These are phyloP conservation scores for Venustoraphidia nigricollis DNA, from an alignment of 2,888 invertebrate genomes.

Conservation along the genomic window DNA sequence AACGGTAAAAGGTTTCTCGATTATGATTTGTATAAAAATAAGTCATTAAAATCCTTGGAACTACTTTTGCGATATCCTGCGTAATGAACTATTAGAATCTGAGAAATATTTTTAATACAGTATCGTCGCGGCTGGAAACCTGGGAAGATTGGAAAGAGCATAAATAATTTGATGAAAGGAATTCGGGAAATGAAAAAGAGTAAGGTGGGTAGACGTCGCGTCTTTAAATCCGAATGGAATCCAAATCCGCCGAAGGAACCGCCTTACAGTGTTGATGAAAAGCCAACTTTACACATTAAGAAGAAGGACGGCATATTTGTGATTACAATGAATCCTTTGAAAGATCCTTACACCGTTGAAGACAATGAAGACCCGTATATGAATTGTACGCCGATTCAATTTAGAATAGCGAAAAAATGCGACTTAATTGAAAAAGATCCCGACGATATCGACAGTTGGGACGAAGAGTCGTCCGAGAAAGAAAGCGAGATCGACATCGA, in stretches of 20 bases:
- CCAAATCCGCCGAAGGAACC: slow-evolving; percentile 22
- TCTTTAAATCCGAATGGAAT: slow-evolving; percentile 18
- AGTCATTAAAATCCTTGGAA: not conserved
- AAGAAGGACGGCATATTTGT: slow-evolving; percentile 48
- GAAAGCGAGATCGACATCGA: slow-evolving; percentile 55
- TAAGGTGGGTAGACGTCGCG: slow-evolving; percentile 23
- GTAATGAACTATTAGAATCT: not conserved
- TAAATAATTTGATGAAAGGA: slow-evolving; percentile 23
- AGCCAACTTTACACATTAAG: slow-evolving; percentile 45
- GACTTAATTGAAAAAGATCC: slow-evolving; percentile 35
- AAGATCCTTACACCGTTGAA: slow-evolving; percentile 38
- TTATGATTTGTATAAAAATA: not conserved
- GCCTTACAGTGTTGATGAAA: slow-evolving; percentile 28
- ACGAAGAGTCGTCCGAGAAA: slow-evolving; percentile 29
- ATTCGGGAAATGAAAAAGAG: slow-evolving; percentile 26
- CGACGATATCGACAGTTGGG: slow-evolving; percentile 29
- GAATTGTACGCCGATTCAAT: slow-evolving; percentile 50
- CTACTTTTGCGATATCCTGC: too few relatives aligned
- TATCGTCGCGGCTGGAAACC: slow-evolving; percentile 39
- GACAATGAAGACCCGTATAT: slow-evolving; percentile 50
- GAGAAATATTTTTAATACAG: slow-evolving; percentile 6
- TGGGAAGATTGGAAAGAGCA: slow-evolving; percentile 36
- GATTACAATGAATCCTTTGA: slow-evolving; percentile 50
- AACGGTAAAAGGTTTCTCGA: not conserved
- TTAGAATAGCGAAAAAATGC: slow-evolving; percentile 46